Base-by-base conservation (phyloP, 2,113 vertebrate genomes). In the Macrotus californicus region DNA sequence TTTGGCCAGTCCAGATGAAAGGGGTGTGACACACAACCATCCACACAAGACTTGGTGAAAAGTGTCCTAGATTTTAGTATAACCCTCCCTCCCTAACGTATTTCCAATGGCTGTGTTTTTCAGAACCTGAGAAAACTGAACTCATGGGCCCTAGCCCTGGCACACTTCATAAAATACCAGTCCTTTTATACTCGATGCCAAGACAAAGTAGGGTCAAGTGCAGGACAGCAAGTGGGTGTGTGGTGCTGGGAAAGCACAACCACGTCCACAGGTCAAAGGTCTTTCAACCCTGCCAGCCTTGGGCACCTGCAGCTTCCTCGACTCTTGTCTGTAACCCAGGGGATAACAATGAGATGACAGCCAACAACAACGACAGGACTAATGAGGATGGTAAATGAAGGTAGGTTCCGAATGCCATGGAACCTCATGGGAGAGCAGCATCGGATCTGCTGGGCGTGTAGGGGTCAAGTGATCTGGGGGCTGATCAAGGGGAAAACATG, bases 121-220 rank as follows among this genome's bases (percentile, higher is more conserved):
- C 83, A 73, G 79, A 85, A 79, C 56, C 61, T 48, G 69, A 56
- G 59, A 66, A 93, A 91, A 67, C 52, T 16, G 36, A 81, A 76
- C 39, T 80, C 31, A 22, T 0, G 19, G 18, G 31, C 46, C 59
- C 39, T 41, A 46, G 7, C 5, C 4, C 50, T 26, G 41, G 22
- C 22, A 43, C 61, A 43, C 61, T 50, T 91, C 77, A 59, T 90
- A 93, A 69, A 66, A 67, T 19, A 21, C 73, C 46, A 11, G 9
- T 13, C 46, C 11, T 50, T 48, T 59, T n/a, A 39, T 8, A 36
- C 39, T 6, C 22, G 52, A 12, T 6, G 7, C 26, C 81, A n/a
- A 76, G 11, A 64, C 13, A 19, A 52, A 81, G 73, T 24, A 24
- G 4, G 22, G 52, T 22, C n/a, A 29, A 43, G 41, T 6, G 1